Percentiles rank a stretch among this genome's conserved stretches.
Conservation (phyloP, 2,113 vertebrate genomes). For the Regulus satrapa region DNA sequence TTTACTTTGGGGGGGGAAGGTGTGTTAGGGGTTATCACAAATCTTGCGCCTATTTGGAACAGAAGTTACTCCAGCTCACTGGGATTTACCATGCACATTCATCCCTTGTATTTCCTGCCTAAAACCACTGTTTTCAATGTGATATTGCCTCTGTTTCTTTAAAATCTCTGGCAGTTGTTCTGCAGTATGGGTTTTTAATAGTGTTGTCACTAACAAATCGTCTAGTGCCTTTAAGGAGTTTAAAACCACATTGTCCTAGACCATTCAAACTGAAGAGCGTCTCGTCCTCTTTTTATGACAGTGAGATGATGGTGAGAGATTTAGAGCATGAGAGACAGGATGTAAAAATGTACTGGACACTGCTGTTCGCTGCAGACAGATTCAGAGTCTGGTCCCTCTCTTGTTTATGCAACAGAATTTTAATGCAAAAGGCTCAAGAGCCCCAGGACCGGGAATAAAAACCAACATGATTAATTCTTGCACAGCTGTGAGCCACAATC, state of each 20-base stretch:
- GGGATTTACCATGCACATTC: background rate
- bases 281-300: background rate
- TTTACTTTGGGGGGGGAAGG: background rate
- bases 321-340: accelerated
- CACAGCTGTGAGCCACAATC: background rate
- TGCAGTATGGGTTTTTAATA: background rate
- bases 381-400: background rate
- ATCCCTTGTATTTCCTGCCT: background rate
- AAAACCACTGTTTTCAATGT: background rate
- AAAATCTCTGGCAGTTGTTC: background rate
- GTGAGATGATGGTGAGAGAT: background rate
- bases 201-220: background rate
- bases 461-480: background rate
- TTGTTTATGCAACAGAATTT: background rate
- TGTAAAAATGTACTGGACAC: background rate
- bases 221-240: background rate
- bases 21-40: too few relatives aligned
- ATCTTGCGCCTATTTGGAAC: background rate
- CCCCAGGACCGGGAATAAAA: background rate
- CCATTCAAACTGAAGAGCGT: background rate
- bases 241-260: background rate
- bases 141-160: background rate
- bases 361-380: background rate
- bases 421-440: background rate
- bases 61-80: background rate